phyloP scores from a whole-genome alignment of 2,888 invertebrate genomes.

The Drepana falcataria region DNA sequence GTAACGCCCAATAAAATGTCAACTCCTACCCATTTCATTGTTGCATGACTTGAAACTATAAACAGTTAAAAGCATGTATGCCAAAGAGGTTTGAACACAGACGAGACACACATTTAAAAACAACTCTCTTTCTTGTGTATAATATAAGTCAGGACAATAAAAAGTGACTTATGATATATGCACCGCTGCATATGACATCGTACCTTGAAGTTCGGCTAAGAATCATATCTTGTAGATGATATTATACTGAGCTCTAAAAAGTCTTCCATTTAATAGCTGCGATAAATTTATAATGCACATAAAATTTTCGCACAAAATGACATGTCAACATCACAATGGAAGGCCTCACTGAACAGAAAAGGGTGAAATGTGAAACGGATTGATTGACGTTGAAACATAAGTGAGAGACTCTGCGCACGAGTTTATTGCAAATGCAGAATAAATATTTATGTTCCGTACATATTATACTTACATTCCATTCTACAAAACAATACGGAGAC shows the following conservation, averaged over 20 bases:
- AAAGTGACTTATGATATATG: too few species aligned
- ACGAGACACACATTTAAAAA: too few species aligned
- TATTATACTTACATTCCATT: conserved; percentile 24
- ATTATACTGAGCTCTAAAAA: neutral
- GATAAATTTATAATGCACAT: neutral
- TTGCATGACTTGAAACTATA: too few species aligned
- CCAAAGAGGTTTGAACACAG: too few species aligned
- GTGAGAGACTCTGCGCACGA: conserved; percentile 39
- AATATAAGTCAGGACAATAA: too few species aligned
- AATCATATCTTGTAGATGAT: too few species aligned
- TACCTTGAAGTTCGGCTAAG: too few species aligned
- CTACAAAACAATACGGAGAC: conserved; percentile 12
- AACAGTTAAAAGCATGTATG: too few species aligned
- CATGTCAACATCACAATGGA: neutral
- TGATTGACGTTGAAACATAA: conserved; percentile 61
- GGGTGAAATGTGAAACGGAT: conserved; percentile 31
- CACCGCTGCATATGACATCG: too few species aligned
- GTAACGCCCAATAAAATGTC: too few species aligned
- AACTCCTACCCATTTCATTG: too few species aligned
- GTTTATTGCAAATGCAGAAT: conserved; percentile 49
- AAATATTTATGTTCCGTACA: conserved; percentile 52
- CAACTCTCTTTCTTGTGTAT: too few species aligned
- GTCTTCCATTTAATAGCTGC: neutral
- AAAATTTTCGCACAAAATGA: neutral
- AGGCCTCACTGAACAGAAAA: conserved; percentile 19